Evolutionary conservation across 2,888 invertebrate genomes (phyloP), one percentile per base, ranked within the genome.

Genomic region (Cataglyphis cursor): DNA sequence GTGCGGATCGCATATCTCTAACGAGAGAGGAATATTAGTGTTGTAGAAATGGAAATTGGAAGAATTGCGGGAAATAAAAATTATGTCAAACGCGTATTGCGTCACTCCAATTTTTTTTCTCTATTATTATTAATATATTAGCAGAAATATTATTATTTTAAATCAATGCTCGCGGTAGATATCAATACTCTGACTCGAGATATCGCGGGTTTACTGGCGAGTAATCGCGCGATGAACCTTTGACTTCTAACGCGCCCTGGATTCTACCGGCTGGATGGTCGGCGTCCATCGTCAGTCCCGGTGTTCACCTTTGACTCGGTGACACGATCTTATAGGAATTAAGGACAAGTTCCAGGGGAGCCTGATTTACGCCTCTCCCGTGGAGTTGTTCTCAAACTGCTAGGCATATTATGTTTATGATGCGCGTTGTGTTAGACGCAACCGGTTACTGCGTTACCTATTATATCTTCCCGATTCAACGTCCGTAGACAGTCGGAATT

Each of bases 221-320:
- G 54, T 57, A 78, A 59, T 21, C 70, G 57, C 59, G 74, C 62
- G 21, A 84, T 91, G 92, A 92, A 92, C 92, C 91, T 90, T 91
- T 88, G 88, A 90, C 92, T 92, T 86, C 90, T 88, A 90, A 87
- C 87, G 70, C 38, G 54, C 78, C 57, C 54, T 76, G 54, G 66
- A 76, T 65, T 76, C 51, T 51, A 65, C 75, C 61, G 51, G 66
- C 31, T 84, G 84, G 78, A 31, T 84, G 82, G 76, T 44, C 70
- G 70, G 31, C 78, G 78, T 78, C 72, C 59, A 28, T 78, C 54
- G 28, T 41, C 9, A 54, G 41, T 78, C 78, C 44, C 72, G 78
- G 78, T 44, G 35, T 44, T 78, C 70, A 78, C 78, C 78, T 78
- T 78, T 78, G 78, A 78, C 78, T 44, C 78, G 44, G 8, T 59